These are phyloP conservation scores for Thamnophis sirtalis DNA, from an alignment of 2,113 vertebrate species.

Conservation along the genomic window DNA sequence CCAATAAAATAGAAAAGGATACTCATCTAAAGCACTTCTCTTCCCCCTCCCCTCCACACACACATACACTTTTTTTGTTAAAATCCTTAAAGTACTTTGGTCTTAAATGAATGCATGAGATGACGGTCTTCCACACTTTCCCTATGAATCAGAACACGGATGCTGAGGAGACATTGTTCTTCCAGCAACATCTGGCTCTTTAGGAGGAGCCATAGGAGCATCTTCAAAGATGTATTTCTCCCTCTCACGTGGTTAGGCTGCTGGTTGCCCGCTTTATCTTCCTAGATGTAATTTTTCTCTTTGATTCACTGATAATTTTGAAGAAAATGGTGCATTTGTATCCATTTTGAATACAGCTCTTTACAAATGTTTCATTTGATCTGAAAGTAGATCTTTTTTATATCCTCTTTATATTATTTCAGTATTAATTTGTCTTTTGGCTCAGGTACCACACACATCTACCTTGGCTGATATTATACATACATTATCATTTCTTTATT, in stretches of 20 bases:
- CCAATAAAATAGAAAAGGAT: constrained; percentile 26
- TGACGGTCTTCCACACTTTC: constrained; percentile 58
- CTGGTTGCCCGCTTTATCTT: constrained; percentile 69
- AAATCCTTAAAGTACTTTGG: constrained; percentile 55
- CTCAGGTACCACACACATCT: constrained; percentile 51
- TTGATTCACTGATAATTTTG: constrained; percentile 77
- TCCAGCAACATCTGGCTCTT: constrained; percentile 76
- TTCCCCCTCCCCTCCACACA: fast-evolving
- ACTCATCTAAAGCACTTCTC: constrained; percentile 25
- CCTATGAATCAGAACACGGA: constrained; percentile 61
- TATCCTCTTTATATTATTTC: constrained; percentile 61
- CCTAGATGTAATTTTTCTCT: constrained; percentile 71
- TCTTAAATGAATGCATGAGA: constrained; percentile 60
- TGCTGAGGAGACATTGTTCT: constrained; percentile 63
- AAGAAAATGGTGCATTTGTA: constrained; percentile 71
- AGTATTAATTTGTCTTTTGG: constrained; percentile 62
- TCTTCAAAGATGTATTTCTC: constrained; percentile 74
- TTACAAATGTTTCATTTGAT: constrained; percentile 71
- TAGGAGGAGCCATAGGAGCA: constrained; percentile 58
- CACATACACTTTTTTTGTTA: constrained; percentile 2
- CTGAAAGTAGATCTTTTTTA: constrained; percentile 61
- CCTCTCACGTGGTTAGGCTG: constrained; percentile 56
- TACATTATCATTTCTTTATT: constrained; percentile 27
- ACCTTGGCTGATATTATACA: constrained; percentile 32
- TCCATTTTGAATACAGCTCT: constrained; percentile 73